Base-by-base conservation (phyloP, 2,888 invertebrate species). In the Agrenia bidenticulata region DNA sequence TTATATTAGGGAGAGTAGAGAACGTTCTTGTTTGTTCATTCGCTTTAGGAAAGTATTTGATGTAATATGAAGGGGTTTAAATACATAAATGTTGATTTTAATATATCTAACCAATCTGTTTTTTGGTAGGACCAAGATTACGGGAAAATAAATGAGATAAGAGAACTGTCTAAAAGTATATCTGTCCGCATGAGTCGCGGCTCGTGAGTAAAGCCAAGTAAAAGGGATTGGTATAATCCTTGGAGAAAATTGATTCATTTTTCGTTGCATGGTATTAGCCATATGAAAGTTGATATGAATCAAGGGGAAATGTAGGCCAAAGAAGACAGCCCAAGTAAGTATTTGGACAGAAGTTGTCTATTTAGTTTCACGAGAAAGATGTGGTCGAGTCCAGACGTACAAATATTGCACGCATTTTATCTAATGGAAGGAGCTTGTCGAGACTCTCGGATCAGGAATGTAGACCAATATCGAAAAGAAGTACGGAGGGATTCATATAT, bases 201-300 rank as follows among this genome's bases (percentile, higher is more conserved):
- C n/a, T 45, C 45, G 45, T 45, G 45, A 45, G 45, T n/a, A 17
- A 17, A 45, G 45, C 9, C 15, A 19, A 19, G 45, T 45, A 45
- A 19, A 45, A 45, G 19, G 45, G 45, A 15, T 45, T 45, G n/a
- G 19, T 15, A 45, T 45, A 45, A 45, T 45, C 45, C 45, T 45
- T 45, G 4, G 19, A 45, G 45, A 45, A 45, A 45, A 45, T 45
- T 45, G 45, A 45, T 45, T 45, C 45, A 45, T 45, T 45, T 45
- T 45, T 45, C 45, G 19, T 19, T 45, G 45, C 45, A 45, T 17
- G 15, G 45, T 19, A 45, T 45, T 45, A 45, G 45, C n/a, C 4
- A 19, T 9, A n/a, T 45, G 19, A 45, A 45, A 45, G 45, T 45
- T 17, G 9, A 5, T 45, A 17, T 17, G 45, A 45, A 45, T 15